Conservation (phyloP, 2,888 invertebrate genomes). For the Itoplectis maculator region DNA sequence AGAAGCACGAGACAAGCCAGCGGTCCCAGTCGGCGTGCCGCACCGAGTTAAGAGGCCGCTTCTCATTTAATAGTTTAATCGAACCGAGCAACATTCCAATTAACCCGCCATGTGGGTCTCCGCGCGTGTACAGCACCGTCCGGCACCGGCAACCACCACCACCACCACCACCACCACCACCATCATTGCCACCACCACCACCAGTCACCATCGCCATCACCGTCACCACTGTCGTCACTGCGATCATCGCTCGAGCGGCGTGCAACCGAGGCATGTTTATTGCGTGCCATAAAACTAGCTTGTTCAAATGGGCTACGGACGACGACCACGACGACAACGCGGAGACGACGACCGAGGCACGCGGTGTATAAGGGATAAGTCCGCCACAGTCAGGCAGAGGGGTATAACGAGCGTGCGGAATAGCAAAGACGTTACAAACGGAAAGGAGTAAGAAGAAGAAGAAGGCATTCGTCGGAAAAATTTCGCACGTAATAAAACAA, state of each 20-base stretch:
- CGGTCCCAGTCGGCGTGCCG: constrained; percentile 40
- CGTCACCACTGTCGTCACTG: constrained; percentile 15
- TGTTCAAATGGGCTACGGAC: constrained; percentile 70
- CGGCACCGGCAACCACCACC: constrained; percentile 17
- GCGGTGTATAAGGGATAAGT: constrained; percentile 40
- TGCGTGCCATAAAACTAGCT: constrained; percentile 75
- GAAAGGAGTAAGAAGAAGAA: constrained; percentile 30
- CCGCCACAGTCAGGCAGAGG: not conserved
- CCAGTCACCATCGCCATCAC: no score
- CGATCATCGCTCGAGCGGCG: constrained; percentile 57
- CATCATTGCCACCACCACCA: constrained; percentile 25
- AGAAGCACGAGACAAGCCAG: constrained; percentile 51
- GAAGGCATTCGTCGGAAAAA: constrained; percentile 75
- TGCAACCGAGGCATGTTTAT: constrained; percentile 70
- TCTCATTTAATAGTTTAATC: constrained; percentile 80
- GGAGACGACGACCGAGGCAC: no score
- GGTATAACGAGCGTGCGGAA: not conserved
- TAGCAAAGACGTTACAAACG: constrained; percentile 40
- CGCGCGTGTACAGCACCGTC: constrained; percentile 48
- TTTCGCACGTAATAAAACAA: constrained; percentile 82
- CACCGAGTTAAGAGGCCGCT: constrained; percentile 68
- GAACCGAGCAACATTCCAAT: constrained; percentile 79
- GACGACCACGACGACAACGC: constrained; percentile 49
- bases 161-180: constrained; percentile 24
- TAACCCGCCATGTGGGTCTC: constrained; percentile 72